These are phyloP conservation scores for Sphaerodactylus townsendi DNA, from an alignment of 2,113 vertebrate species.

Conservation along the genomic window DNA sequence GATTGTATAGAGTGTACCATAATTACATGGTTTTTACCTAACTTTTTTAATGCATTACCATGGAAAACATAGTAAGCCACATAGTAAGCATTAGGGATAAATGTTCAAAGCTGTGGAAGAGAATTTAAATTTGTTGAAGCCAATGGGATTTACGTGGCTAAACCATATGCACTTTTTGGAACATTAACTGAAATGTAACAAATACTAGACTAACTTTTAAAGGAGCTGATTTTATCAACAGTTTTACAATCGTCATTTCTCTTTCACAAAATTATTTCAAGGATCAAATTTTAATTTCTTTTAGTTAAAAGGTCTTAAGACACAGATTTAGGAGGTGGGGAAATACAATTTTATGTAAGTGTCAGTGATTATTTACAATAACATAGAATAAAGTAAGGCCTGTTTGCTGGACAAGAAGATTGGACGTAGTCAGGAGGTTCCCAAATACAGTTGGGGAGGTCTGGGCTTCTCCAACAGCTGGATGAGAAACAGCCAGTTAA, in stretches of 20 bases:
- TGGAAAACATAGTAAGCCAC: not conserved
- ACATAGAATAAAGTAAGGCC: not conserved
- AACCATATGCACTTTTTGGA: conserved; percentile 2
- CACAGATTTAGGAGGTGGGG: not conserved
- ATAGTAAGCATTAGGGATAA: conserved; percentile 12
- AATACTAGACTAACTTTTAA: not conserved
- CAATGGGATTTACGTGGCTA: conserved; percentile 9
- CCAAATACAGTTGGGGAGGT: not conserved
- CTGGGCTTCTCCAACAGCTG: not conserved
- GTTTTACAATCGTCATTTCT: not conserved
- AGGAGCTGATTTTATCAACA: not conserved
- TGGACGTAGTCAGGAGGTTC: not conserved
- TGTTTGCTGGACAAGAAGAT: not conserved
- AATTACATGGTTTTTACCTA: conserved; percentile 8
- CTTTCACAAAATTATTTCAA: not conserved
- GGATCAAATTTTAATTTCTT: not conserved
- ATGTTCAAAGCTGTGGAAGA: conserved; percentile 20
- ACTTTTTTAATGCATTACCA: conserved; percentile 16
- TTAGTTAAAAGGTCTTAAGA: not conserved
- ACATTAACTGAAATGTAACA: conserved; percentile 3
- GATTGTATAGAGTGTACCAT: conserved; percentile 22
- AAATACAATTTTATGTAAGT: not conserved
- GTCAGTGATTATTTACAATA: not conserved
- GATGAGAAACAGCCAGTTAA: not conserved
- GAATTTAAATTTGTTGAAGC: conserved; percentile 26